A percentile compares a stretch with the other conserved stretches of the same genome.
These are phyloP conservation scores for Listronotus bonariensis DNA, from an alignment of 1,140 invertebrate species.

Conservation along the genomic window DNA sequence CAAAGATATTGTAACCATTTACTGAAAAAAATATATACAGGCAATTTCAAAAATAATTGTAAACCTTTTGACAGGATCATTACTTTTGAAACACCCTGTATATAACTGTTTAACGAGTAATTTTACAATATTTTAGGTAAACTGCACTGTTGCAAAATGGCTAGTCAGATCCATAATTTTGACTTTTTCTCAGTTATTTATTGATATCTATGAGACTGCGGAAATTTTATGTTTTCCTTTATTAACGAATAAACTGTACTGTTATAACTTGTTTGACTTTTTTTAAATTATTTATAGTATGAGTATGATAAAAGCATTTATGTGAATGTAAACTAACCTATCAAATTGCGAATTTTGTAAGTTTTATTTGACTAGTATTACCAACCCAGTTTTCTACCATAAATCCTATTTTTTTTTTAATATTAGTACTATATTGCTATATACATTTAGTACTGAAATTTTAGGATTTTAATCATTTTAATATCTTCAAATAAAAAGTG, in stretches of 20 bases:
- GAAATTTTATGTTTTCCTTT: slow-evolving; percentile 30
- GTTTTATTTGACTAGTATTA: neutral
- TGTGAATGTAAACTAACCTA: slow-evolving; percentile 2
- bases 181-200: slow-evolving; percentile 38
- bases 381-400: neutral
- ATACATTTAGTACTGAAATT: too few species aligned
- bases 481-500: too few species aligned
- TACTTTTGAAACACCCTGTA: too few species aligned
- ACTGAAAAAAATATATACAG: too few species aligned
- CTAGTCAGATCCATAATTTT: slow-evolving; percentile 28
- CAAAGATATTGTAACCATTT: too few species aligned
- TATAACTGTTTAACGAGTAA: neutral
- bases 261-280: slow-evolving; percentile 20
- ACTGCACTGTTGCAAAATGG: slow-evolving; percentile 7
- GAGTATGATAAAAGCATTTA: slow-evolving; percentile 16
- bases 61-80: too few species aligned
- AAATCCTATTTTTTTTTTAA: too few species aligned
- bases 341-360: neutral
- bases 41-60: neutral
- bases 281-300: slow-evolving; percentile 20
- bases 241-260: slow-evolving; percentile 27
- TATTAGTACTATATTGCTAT: too few species aligned
- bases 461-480: too few species aligned
- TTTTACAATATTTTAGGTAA: slow-evolving; percentile 4
- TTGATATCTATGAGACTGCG: slow-evolving; percentile 39